Conservation (phyloP, 2,113 vertebrate species). For the Dasyornis broadbenti region DNA sequence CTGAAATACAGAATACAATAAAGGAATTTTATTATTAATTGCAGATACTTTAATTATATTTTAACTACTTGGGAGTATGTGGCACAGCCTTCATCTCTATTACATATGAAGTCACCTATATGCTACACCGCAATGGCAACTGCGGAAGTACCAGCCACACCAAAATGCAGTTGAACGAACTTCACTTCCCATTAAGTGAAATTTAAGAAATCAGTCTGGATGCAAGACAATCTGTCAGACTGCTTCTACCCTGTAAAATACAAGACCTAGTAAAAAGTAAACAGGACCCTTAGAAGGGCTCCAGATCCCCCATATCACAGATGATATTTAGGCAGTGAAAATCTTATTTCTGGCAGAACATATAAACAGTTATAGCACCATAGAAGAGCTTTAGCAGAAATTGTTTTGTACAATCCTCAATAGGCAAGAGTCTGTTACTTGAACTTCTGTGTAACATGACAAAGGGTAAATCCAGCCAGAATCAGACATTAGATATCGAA, state of each 20-base stretch:
- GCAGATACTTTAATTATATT: not conserved
- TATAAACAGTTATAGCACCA: fast-evolving
- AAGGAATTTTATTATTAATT: not conserved
- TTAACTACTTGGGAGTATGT: not conserved
- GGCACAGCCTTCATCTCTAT: not conserved
- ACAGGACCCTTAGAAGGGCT: not conserved
- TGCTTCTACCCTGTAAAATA: not conserved
- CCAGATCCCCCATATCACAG: not conserved
- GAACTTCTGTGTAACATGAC: not conserved
- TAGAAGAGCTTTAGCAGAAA: not conserved
- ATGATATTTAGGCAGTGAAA: not conserved
- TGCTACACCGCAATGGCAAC: not conserved
- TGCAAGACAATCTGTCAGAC: not conserved
- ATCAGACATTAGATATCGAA: not conserved
- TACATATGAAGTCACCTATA: not conserved
- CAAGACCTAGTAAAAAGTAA: not conserved
- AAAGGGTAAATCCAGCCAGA: not conserved
- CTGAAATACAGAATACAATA: not conserved
- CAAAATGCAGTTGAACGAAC: not conserved
- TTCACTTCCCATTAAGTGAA: not conserved
- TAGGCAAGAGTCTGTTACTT: not conserved
- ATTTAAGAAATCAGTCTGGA: not conserved
- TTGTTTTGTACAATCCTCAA: not conserved
- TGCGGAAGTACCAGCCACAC: not conserved
- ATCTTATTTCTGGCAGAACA: not conserved